These are phyloP conservation scores for Megalurothrips usitatus DNA, from an alignment of 2,888 invertebrate species.

Conservation along the genomic window DNA sequence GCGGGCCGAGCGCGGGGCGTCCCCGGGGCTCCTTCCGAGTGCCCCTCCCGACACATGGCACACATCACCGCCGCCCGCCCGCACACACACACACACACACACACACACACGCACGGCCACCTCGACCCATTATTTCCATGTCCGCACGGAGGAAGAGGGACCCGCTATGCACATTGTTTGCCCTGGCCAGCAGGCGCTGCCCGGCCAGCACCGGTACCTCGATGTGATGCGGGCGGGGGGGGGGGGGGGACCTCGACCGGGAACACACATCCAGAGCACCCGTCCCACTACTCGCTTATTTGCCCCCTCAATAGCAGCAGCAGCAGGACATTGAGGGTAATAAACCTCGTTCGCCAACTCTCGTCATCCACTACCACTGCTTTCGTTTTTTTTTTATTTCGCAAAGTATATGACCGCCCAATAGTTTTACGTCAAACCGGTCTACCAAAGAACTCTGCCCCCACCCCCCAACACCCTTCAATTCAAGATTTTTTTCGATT, in stretches of 20 bases:
- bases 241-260: background rate
- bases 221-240: background rate
- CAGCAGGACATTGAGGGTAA: no score
- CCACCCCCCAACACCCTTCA: no score
- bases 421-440: no score
- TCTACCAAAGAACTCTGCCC: no score
- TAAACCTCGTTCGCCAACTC: no score
- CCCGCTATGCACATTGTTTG: conserved; percentile 24
- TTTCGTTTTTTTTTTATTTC: no score
- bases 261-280: no score
- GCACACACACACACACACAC: background rate
- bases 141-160: background rate
- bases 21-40: background rate
- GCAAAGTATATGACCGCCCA: no score
- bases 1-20: background rate
- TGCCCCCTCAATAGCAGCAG: background rate
- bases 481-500: no score
- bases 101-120: background rate
- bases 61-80: background rate
- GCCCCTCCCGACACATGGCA: background rate
- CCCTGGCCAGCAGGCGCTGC: background rate
- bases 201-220: background rate
- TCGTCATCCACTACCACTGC: no score
- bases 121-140: conserved; percentile 10
- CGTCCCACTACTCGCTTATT: background rate